Base-by-base conservation (phyloP, 1,140 invertebrate species). In the Pseudomyrmex flavicornis region DNA sequence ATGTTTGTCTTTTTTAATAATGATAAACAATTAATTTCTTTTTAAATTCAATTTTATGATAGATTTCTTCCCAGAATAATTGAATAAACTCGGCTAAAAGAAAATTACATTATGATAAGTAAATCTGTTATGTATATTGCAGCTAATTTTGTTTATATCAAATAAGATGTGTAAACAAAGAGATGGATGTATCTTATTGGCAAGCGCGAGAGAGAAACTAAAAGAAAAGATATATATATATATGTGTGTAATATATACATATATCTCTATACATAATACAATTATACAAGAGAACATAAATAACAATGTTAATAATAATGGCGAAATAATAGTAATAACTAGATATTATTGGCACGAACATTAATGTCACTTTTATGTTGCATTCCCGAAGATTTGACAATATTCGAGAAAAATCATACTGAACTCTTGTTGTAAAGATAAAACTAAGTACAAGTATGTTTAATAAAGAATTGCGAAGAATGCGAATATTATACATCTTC, bases 301-400 rank as follows among this genome's bases (percentile, higher is more conserved):
- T 48, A 17, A 79, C 58, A 54, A 61, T 46, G 12, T 58, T 83
- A 79, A 68, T 83, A 69, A 59, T 83, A 68, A 56, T 79, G 61
- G 68, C 61, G 22, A 48, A 83, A 79, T 56, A 62, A 79, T 50
- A 46, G 59, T 73, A 83, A 79, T 54, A 59, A 59, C 52, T 2
- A 22, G 56, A 76, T 83, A 76, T 83, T 83, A 76, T 83, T 66
- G 74, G 73, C 76, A 80, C 66, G 70, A 83, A 77, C 44, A 83
- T 22, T 75, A 74, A 65, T 83, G 65, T 83, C 82, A 58, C 65
- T 75, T 54, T 70, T 58, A 44, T 58, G 63, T 58, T 66, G 63
- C n/a, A 58, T 77, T 66, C 35, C 7, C 22, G 44, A 10, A 20
- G 52, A 50, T 35, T 58, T 44, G 22, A 20, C 59, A n/a, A 7